Conservation (phyloP, 2,797 vertebrate species). For the Sebastes jordani region DNA sequence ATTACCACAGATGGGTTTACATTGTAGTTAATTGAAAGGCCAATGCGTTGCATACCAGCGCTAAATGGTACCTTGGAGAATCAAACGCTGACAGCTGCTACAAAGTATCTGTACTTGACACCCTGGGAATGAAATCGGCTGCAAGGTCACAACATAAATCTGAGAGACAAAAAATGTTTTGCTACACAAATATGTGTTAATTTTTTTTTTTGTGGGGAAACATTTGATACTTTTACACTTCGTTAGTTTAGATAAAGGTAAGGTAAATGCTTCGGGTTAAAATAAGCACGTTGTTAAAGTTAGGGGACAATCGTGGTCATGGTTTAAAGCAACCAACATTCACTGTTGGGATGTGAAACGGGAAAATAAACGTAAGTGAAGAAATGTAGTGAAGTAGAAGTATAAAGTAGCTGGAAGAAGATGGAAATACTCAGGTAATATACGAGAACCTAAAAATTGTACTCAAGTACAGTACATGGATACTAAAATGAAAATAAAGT, state of each 20-base stretch:
- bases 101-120: fast-evolving
- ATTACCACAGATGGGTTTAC: too few relatives aligned
- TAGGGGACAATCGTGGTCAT: neutral
- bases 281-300: neutral
- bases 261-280: neutral
- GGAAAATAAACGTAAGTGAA: neutral
- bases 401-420: neutral
- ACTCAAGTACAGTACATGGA: neutral
- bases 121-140: too few relatives aligned
- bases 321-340: neutral
- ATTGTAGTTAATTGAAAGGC: too few relatives aligned
- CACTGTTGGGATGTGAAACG: neutral
- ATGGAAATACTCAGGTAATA: neutral
- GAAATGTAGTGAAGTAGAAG: neutral
- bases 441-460: neutral
- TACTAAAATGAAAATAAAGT: neutral
- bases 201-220: neutral
- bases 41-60: too few relatives aligned
- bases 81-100: too few relatives aligned
- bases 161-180: neutral
- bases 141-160: neutral
- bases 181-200: neutral
- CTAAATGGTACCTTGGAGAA: too few relatives aligned
- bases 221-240: neutral
- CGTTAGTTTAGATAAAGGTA: neutral